Percentiles rank a stretch among this genome's conserved stretches.
Evolutionary conservation across 1,140 invertebrate species (phyloP).

Genomic region (Linepithema humile): DNA sequence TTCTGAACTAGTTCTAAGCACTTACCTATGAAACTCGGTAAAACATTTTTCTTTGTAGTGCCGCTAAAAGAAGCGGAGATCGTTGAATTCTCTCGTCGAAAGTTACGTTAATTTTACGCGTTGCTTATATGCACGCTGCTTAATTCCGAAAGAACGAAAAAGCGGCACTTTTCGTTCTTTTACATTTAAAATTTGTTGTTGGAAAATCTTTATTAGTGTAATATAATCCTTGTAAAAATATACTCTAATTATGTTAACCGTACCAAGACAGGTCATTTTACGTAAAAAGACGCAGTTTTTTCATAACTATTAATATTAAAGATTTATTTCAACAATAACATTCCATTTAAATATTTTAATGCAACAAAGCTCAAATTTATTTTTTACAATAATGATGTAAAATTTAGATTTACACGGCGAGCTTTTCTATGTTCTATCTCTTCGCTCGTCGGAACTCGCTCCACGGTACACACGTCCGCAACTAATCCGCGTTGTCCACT

Average conservation of each 20-base stretch:
- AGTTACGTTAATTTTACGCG: slow-evolving; percentile 42
- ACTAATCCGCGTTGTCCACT: slow-evolving; percentile 45
- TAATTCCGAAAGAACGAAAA: slow-evolving; percentile 23
- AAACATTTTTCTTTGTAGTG: slow-evolving; percentile 19
- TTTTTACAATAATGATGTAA: too few species aligned
- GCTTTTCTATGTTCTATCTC: neutral
- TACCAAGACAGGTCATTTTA: too few species aligned
- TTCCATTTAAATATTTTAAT: too few species aligned
- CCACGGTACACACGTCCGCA: neutral
- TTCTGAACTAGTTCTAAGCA: slow-evolving; percentile 29
- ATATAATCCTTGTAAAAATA: neutral
- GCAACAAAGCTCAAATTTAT: too few species aligned
- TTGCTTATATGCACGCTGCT: slow-evolving; percentile 4
- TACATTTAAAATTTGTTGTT: neutral
- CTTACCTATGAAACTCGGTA: slow-evolving; percentile 30
- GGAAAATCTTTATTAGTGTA: neutral
- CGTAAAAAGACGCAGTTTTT: too few species aligned
- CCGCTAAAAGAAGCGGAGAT: neutral
- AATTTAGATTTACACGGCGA: neutral
- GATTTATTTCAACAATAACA: too few species aligned
- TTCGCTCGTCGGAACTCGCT: neutral
- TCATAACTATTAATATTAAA: too few species aligned
- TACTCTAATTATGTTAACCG: neutral
- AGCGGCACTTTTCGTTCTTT: neutral
- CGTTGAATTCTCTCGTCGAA: slow-evolving; percentile 24